Evolutionary conservation across 1,140 invertebrate species (phyloP).

Genomic region (Ruditapes philippinarum): DNA sequence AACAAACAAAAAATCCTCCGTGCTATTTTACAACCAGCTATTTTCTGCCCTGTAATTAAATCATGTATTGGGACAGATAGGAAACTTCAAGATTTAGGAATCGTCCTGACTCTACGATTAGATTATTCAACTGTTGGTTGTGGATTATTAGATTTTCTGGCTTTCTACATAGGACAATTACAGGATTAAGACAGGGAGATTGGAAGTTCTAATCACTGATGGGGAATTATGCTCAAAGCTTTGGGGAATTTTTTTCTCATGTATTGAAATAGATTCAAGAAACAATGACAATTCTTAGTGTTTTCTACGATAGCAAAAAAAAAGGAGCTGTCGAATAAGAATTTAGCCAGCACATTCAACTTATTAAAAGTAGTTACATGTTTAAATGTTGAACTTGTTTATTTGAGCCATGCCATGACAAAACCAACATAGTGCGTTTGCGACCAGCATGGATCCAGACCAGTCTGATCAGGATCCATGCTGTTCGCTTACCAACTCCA

Average conservation of each 20-base stretch:
- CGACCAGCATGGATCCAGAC: too few species aligned
- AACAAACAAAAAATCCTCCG: too few species aligned
- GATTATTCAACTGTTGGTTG: slow-evolving; percentile 5
- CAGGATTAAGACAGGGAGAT: slow-evolving; percentile 11
- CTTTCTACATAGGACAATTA: not conserved
- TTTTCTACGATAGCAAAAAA: too few species aligned
- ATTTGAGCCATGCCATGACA: too few species aligned
- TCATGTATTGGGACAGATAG: not conserved
- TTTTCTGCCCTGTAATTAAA: not conserved
- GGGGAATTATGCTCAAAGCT: slow-evolving; percentile 22
- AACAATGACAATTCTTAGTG: slow-evolving; percentile 5
- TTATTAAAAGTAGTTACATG: too few species aligned
- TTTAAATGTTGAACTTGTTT: too few species aligned
- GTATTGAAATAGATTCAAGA: not conserved
- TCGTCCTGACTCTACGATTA: not conserved
- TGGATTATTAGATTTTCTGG: slow-evolving; percentile 16
- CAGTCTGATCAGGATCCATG: too few species aligned
- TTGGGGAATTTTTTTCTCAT: not conserved
- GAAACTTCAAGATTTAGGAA: slow-evolving; percentile 15
- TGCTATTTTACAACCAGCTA: too few species aligned
- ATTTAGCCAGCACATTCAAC: too few species aligned
- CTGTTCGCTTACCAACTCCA: too few species aligned
- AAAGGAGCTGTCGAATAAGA: too few species aligned
- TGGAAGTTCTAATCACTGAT: slow-evolving; percentile 23
- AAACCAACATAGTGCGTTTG: too few species aligned